These are phyloP conservation scores for Gymnogyps californianus DNA, from an alignment of 2,113 vertebrate species.

Conservation along the genomic window DNA sequence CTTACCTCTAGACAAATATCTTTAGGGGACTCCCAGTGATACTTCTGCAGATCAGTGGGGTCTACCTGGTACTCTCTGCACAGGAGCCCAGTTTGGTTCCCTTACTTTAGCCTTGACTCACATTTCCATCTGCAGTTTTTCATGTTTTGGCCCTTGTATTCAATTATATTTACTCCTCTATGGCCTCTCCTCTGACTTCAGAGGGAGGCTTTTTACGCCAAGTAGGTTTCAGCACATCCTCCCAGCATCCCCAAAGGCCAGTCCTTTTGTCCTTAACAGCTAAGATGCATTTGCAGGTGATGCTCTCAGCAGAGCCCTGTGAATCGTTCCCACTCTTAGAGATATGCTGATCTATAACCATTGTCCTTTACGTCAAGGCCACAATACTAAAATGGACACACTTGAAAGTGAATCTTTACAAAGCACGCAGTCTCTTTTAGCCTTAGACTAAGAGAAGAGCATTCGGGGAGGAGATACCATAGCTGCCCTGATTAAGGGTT, in stretches of 20 bases:
- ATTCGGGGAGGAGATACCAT: neutral
- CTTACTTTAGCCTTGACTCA: neutral
- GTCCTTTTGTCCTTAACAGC: neutral
- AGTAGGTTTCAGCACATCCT: neutral
- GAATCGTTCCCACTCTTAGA: neutral
- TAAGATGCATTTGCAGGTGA: neutral
- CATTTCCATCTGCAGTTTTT: neutral
- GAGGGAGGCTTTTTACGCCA: neutral
- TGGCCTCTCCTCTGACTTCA: neutral
- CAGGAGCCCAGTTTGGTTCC: neutral
- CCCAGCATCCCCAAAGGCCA: neutral
- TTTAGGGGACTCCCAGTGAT: neutral
- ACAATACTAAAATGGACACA: neutral
- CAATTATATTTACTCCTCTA: neutral
- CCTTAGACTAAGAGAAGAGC: neutral
- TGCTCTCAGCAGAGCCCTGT: neutral
- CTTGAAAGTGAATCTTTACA: neutral
- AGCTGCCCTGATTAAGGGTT: neutral
- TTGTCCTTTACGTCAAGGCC: neutral
- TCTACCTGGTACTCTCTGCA: neutral
- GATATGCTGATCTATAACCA: neutral
- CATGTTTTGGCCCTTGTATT: neutral
- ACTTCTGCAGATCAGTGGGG: neutral
- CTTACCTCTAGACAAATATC: neutral
- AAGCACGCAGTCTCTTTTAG: neutral